Conservation (phyloP, 2,888 invertebrate genomes). For the Lepidochrysops patricia region DNA sequence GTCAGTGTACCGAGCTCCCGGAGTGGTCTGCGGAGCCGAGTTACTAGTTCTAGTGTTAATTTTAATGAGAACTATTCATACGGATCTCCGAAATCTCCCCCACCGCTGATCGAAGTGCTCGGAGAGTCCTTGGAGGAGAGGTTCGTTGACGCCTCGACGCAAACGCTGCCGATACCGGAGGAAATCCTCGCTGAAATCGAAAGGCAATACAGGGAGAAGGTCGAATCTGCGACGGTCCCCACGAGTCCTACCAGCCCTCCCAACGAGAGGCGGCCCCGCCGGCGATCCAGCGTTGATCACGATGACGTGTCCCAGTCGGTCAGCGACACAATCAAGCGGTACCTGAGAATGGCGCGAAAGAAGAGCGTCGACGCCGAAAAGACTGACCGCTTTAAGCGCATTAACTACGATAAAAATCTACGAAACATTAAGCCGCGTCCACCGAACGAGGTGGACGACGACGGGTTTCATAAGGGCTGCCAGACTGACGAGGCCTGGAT, state of each 20-base stretch:
- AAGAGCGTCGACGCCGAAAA: conserved; percentile 89
- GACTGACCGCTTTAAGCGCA: conserved; percentile 87
- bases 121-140: conserved; percentile 74
- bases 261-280: conserved; percentile 59
- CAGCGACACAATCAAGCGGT: conserved; percentile 89
- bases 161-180: conserved; percentile 77
- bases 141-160: conserved; percentile 71
- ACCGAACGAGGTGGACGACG: conserved; percentile 85
- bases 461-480: conserved; percentile 82
- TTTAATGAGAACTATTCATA: conserved; percentile 40
- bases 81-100: conserved; percentile 73
- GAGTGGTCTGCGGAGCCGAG: conserved; percentile 40
- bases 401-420: conserved; percentile 90
- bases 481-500: conserved; percentile 88
- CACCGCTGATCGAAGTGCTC: conserved; percentile 80
- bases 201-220: conserved; percentile 55
- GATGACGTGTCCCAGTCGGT: conserved; percentile 91
- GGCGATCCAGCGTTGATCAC: conserved; percentile 86
- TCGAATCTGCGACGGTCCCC: conserved; percentile 56
- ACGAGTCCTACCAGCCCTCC: conserved; percentile 59
- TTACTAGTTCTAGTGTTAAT: conserved; percentile 36
- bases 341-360: conserved; percentile 89
- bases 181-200: conserved; percentile 67
- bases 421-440: conserved; percentile 87
- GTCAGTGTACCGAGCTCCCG: conserved; percentile 60